Evolutionary conservation across 2,113 vertebrate genomes (phyloP).

Genomic region (Daboia siamensis): DNA sequence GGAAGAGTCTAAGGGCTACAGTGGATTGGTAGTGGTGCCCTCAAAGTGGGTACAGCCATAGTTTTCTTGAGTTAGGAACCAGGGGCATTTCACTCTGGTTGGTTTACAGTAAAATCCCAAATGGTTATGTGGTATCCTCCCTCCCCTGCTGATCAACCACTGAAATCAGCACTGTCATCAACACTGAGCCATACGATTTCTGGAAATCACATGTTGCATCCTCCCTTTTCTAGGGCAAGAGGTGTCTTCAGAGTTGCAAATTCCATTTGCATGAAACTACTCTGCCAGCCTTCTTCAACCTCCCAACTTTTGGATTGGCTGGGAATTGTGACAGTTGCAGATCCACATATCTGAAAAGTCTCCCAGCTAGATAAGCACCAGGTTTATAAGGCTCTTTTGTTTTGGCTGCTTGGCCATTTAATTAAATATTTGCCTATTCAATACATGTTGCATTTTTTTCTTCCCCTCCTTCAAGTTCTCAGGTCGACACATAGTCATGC

Average conservation of each 20-base stretch:
- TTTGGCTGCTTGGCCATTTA: background rate
- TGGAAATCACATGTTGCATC: background rate
- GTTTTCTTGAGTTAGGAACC: background rate
- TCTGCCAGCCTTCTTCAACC: background rate
- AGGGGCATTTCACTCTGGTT: background rate
- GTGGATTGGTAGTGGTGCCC: background rate
- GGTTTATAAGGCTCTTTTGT: background rate
- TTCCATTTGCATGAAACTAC: background rate
- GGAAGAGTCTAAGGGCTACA: background rate
- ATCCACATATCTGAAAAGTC: background rate
- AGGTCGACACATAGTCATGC: background rate
- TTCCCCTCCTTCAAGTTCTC: background rate
- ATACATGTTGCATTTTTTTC: background rate
- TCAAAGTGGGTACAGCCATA: background rate
- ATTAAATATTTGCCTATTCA: background rate
- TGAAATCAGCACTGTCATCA: background rate
- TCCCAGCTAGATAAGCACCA: background rate
- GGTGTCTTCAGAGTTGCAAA: background rate
- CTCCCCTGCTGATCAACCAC: background rate
- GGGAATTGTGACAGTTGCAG: background rate
- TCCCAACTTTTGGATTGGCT: background rate
- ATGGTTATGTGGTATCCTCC: background rate
- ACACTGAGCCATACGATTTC: background rate
- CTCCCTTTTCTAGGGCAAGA: background rate
- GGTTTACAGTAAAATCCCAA: background rate